Conservation (phyloP, 1,140 invertebrate species). For the Paralvinella palmiformis region DNA sequence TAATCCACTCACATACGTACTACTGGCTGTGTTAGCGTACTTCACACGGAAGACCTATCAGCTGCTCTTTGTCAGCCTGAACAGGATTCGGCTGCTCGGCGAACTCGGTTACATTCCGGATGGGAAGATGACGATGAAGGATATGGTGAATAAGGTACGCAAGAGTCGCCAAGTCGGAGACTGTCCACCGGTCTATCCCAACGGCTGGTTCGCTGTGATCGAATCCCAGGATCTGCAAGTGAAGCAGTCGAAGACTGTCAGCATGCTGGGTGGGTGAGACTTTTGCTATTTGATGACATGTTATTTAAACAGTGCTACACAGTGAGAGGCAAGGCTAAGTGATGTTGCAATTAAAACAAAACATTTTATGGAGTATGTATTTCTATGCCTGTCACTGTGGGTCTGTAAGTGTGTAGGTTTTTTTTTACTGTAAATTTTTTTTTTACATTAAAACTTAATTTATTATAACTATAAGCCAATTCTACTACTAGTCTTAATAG, state of each 20-base stretch:
- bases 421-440: no score
- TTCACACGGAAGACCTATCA: conserved; percentile 18
- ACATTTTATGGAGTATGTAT: no score
- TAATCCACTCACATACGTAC: not conserved
- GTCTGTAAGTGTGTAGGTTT: no score
- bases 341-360: no score
- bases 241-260: conserved; percentile 60
- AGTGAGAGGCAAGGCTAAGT: no score
- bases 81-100: conserved; percentile 39
- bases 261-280: conserved; percentile 60
- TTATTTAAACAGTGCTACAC: no score
- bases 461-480: no score
- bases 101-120: conserved; percentile 52
- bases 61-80: conserved; percentile 32
- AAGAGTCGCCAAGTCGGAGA: conserved; percentile 52
- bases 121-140: conserved; percentile 36
- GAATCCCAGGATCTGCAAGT: conserved; percentile 63
- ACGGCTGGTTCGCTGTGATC: conserved; percentile 78
- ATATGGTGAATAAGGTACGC: conserved; percentile 49
- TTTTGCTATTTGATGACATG: no score
- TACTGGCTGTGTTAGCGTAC: not conserved
- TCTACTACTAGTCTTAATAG: no score
- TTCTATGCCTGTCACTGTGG: no score
- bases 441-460: no score
- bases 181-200: conserved; percentile 70